phyloP scores from a whole-genome alignment of 92 coral and sea anemone genomes.

The Zoanthus gigantus region DNA sequence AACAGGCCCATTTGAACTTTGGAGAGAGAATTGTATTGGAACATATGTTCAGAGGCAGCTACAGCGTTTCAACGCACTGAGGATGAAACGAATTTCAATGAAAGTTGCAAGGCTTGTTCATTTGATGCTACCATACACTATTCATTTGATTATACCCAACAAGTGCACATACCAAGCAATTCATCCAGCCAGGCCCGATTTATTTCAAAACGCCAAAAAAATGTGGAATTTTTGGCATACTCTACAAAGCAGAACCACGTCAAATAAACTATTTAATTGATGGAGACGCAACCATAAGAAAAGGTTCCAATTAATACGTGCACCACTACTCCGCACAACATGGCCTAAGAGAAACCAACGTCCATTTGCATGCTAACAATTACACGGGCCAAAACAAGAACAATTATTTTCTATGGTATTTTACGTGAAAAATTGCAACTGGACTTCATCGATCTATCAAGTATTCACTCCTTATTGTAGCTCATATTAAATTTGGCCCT shows the following conservation, averaged over 20 bases:
- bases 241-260: constrained; percentile 62
- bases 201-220: constrained; percentile 72
- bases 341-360: constrained; percentile 67
- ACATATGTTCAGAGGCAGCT: not conserved
- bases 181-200: constrained; percentile 80
- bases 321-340: constrained; percentile 64
- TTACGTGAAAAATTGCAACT: constrained; percentile 52
- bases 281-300: constrained; percentile 59
- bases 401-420: constrained; percentile 69
- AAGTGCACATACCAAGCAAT: constrained; percentile 70
- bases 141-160: constrained; percentile 75
- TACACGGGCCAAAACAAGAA: constrained; percentile 74
- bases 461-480: constrained; percentile 62
- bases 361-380: constrained; percentile 55
- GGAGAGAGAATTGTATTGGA: constrained; percentile 57
- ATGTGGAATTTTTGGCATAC: constrained; percentile 68
- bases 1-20: constrained; percentile 63
- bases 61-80: not conserved
- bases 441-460: constrained; percentile 43
- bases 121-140: constrained; percentile 48
- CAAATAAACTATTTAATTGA: constrained; percentile 67
- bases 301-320: constrained; percentile 51
- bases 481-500: constrained; percentile 50
- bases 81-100: not conserved
- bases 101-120: constrained; percentile 33